A percentile compares a stretch with the other conserved stretches of the same genome.
These are phyloP conservation scores for Pseudotriccus pelzelni DNA, from an alignment of 2,797 vertebrate genomes.

Conservation along the genomic window DNA sequence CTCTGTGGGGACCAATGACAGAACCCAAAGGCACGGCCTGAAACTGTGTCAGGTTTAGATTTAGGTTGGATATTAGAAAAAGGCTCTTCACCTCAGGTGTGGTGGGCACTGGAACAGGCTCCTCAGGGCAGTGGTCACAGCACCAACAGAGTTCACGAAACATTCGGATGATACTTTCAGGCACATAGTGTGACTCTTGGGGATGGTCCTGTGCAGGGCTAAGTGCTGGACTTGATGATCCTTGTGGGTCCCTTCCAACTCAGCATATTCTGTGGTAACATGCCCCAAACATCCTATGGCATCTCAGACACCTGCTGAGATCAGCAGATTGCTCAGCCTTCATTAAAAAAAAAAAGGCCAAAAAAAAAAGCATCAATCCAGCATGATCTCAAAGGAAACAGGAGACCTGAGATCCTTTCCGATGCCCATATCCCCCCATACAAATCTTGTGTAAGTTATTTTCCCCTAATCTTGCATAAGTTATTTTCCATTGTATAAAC, in stretches of 20 bases:
- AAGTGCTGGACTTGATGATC: background rate
- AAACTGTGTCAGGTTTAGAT: background rate
- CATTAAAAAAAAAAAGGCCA: background rate
- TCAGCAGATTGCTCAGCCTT: background rate
- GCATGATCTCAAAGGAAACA: background rate
- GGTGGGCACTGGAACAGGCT: background rate
- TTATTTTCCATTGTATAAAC: background rate
- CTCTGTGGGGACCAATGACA: background rate
- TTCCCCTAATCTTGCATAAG: background rate
- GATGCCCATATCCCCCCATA: accelerated
- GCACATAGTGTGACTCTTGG: background rate
- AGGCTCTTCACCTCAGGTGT: background rate
- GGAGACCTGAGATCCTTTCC: background rate
- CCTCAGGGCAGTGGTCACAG: background rate
- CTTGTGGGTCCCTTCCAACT: background rate
- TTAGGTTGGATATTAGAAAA: background rate
- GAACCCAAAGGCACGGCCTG: background rate
- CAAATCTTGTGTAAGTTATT: background rate
- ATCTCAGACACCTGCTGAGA: background rate
- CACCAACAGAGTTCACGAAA: background rate
- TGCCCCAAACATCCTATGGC: background rate
- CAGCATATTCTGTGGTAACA: background rate
- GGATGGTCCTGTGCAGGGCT: background rate
- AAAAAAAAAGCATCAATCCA: background rate
- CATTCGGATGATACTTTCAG: background rate